Evolutionary conservation across 2,888 invertebrate species (phyloP).

Genomic region (Panzeria rudis): DNA sequence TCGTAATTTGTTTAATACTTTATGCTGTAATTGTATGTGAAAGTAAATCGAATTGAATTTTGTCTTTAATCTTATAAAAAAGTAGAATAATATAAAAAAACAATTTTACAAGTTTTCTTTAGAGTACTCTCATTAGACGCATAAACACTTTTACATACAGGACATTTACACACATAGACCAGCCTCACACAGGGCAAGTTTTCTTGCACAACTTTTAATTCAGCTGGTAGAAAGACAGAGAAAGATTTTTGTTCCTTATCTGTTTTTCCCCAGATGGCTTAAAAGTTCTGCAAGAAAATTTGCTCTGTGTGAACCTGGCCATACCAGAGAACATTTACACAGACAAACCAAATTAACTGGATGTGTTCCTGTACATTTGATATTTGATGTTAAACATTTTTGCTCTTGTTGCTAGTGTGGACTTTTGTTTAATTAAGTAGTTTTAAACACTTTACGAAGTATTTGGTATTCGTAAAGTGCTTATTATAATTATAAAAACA

Average conservation of each 20-base stretch:
- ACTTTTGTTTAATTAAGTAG: conserved; percentile 25
- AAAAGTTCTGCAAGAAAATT: too few relatives aligned
- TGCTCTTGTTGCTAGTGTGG: not conserved
- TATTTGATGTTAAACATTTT: conserved; percentile 14
- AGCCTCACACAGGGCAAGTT: not conserved
- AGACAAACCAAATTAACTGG: not conserved
- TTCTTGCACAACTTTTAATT: too few relatives aligned
- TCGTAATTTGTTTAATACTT: conserved; percentile 8
- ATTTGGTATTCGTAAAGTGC: not conserved
- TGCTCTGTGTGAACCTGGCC: too few relatives aligned
- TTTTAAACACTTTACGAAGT: conserved; percentile 3
- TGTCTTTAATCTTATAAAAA: too few relatives aligned
- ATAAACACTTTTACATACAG: not conserved
- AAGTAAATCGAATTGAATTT: conserved; percentile 18
- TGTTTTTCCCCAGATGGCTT: too few relatives aligned
- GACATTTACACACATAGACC: not conserved
- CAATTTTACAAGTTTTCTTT: not conserved
- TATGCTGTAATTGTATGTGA: not conserved
- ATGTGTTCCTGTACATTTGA: conserved; percentile 5
- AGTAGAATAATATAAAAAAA: not conserved
- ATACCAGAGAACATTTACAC: too few relatives aligned
- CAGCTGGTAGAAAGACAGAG: too few relatives aligned
- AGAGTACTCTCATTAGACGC: not conserved
- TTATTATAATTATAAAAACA: not conserved
- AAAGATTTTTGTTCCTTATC: too few relatives aligned